Evolutionary conservation across 2,888 invertebrate genomes (phyloP).

Genomic region (Nephrotoma appendiculata): DNA sequence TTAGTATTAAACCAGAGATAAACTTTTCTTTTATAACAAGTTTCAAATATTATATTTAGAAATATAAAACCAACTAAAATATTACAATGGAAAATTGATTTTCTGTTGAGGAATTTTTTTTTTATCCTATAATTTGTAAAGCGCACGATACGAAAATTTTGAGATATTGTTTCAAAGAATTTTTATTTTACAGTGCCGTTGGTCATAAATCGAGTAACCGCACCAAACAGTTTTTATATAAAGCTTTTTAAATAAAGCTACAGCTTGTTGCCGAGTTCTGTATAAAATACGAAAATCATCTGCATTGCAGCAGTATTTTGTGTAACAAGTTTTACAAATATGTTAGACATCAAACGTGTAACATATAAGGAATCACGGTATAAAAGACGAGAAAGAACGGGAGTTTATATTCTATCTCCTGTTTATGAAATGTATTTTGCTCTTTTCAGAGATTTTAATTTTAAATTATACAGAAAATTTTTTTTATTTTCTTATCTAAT

Average conservation of each 20-base stretch:
- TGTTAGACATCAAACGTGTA: no score
- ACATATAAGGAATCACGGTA: no score
- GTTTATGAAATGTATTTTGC: background rate
- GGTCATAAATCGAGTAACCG: background rate
- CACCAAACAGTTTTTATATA: background rate
- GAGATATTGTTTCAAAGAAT: background rate
- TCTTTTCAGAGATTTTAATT: background rate
- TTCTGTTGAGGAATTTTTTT: background rate
- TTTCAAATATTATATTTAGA: background rate
- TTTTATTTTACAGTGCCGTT: background rate
- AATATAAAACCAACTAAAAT: background rate
- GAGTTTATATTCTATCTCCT: background rate
- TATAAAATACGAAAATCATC: background rate
- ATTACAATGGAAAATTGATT: background rate
- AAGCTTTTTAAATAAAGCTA: background rate
- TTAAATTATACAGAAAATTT: background rate
- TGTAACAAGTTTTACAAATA: no score
- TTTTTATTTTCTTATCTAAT: background rate
- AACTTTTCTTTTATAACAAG: background rate
- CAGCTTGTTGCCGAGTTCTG: background rate
- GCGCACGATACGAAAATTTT: background rate
- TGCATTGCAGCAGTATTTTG: background rate
- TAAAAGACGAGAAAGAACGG: background rate
- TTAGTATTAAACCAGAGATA: background rate
- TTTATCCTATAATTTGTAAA: background rate